Base-by-base conservation (phyloP, 2,888 invertebrate species). In the Erebia aethiops region DNA sequence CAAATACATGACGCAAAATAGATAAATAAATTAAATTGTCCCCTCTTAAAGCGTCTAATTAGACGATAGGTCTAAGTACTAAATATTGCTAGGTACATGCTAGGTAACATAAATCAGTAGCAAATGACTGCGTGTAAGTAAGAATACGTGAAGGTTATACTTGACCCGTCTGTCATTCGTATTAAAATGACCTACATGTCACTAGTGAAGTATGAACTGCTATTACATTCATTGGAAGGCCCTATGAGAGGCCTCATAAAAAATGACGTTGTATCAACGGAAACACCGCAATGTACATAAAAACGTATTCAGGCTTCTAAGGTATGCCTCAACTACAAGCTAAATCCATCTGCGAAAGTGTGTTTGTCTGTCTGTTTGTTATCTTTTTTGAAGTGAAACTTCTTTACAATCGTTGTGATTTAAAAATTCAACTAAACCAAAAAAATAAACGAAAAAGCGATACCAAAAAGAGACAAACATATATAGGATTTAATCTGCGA, bases 21-120 rank as follows among this genome's bases (percentile, higher is more conserved):
- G 51, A 7, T 51, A 51, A 14, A n/a, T 51, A 51, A 51, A 51
- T n/a, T 26, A 8, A n/a, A 51, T 51, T n/a, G n/a, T n/a, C 51
- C n/a, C 26, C 1, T 26, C n/a, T 41, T 41, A 43, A 16, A n/a
- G 10, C 41, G n/a, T 16, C 41, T 16, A 43, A 60, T 60, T 60
- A 60, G 16, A 41, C 41, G 41, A 60, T 43, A 16, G 60, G 58
- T 41, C 4, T 60, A 41, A 9, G 41, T 16, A 60, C 35, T 7
- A 41, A 26, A 1, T 26, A 58, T 41, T 60, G 10, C 16, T 60
- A 60, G 60, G 60, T 43, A 43, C 41, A 16, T 60, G 10, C 16
- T 60, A 60, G 60, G 60, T 43, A 43, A 43, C 60, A 60, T 60
- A 60, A 60, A 60, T 41, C 60, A 16, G 41, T 60, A 26, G 13